Base-by-base conservation (phyloP, 64 coral and sea anemone species). In the Montipora foliosa region DNA sequence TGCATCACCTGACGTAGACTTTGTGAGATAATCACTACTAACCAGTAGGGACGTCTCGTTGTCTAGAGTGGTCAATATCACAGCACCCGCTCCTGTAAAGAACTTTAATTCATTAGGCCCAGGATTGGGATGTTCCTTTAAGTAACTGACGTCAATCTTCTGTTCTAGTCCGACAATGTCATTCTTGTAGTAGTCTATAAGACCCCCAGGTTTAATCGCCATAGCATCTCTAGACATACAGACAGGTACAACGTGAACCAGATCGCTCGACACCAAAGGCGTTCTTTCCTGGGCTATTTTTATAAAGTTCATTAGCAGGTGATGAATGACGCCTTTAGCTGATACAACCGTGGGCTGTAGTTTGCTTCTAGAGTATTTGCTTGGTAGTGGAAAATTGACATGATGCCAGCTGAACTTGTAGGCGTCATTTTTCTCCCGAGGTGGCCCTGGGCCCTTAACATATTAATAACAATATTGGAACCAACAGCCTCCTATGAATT, bases 51-150 rank as follows among this genome's bases (percentile, higher is more conserved):
- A 68, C 14, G 64, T 68, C 10, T 17, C 64, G 13, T 68, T 68
- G 64, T 68, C 13, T 68, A 68, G 64, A 68, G 64, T 68, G 64
- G 64, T 68, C 64, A 68, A 0, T 68, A 19, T 0, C 64, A 68
- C 64, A 15, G 64, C 64, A 68, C 64, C 64, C 64, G 17, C 64
- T 68, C 0, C 64, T 68, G 64, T 68, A 17, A 68, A 68, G 64
- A 68, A 68, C 64, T 68, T 68, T 68, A 68, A 68, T 68, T 68
- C 64, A 68, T 68, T 2, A 68, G 64, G 64, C 64, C 64, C 64
- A 68, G 64, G 64, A 1, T 68, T 68, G 64, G 64, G 64, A 68
- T 68, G 64, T 68, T 68, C 64, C 17, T 68, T 68, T 68, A 68
- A 0, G 64, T 68, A 68, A 68, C 64, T 1, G 64, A 68, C 64